Conservation (phyloP, 2,797 vertebrate genomes). For the Hippopotamyrus pictus region DNA sequence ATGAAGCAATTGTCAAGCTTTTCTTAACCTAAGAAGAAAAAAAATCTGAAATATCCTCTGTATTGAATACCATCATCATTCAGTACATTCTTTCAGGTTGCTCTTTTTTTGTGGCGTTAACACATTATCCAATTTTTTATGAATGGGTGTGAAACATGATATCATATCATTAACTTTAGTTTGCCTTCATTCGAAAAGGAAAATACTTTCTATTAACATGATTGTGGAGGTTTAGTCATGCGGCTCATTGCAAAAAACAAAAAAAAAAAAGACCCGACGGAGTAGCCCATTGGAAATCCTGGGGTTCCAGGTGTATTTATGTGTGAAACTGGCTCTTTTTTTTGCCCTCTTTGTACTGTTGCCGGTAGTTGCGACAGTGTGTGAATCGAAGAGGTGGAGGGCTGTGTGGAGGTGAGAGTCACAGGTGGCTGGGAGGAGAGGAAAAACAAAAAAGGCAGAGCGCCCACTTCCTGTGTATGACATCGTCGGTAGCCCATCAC, state of each 20-base stretch:
- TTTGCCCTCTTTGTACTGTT: constrained; percentile 14
- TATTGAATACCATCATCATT: neutral
- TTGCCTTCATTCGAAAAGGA: neutral
- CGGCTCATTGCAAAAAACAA: neutral
- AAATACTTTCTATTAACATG: neutral
- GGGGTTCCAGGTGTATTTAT: neutral
- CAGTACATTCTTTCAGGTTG: neutral
- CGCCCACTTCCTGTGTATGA: constrained; percentile 57
- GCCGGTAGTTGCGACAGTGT: neutral
- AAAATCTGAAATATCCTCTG: neutral
- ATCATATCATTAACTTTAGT: neutral
- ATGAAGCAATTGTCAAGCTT: neutral
- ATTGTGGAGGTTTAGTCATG: neutral
- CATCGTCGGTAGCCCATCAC: constrained; percentile 31
- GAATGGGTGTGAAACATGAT: neutral
- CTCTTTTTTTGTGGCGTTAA: neutral
- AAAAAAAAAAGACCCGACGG: neutral
- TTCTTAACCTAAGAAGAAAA: neutral
- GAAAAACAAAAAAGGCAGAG: constrained; percentile 30
- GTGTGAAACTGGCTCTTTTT: neutral
- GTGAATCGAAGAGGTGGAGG: constrained; percentile 9
- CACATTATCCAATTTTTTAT: neutral
- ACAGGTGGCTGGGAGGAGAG: constrained; percentile 1
- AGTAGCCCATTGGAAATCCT: neutral
- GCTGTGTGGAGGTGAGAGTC: constrained; percentile 41